Evolutionary conservation across 2,113 vertebrate genomes (phyloP), one percentile per base, ranked within the genome.

Genomic region (Delphinus delphis): DNA sequence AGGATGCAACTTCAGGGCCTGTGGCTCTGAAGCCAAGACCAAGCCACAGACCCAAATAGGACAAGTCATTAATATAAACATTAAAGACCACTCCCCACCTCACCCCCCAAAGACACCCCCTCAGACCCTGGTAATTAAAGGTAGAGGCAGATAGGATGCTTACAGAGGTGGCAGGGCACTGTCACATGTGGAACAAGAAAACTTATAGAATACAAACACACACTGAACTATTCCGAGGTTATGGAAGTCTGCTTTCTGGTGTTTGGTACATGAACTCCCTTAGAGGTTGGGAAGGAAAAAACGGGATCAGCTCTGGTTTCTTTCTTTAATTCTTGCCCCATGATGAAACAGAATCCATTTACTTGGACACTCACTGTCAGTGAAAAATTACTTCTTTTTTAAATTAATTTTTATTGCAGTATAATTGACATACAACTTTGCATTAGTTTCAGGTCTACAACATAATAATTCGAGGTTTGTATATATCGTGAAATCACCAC

Each of bases 41-140:
- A 92, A 70, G 26, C n/a, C 1, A 2, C 55, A 84, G 36, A 47
- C 36, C 47, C 68, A 68, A 28, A 38, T 13, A 33, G 11, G 67
- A 38, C 2, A 81, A n/a, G 92, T 65, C 33, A 31, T 50, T 63
- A 38, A 26, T 12, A 14, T 68, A 60, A 90, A 90, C 10, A 2
- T 65, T 60, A 18, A 91, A 55, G 20, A 62, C 36, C 26, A 41
- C 6, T 25, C 20, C 23, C 44, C 68, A 50, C 62, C 11, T 9
- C 12, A 5, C 2, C n/a, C 20, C 6, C 36, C 8, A 8, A 17
- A 7, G 36, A 14, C 3, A 6, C 14, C 20, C 65, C 14, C 18
- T 65, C 62, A 44, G 13, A 65, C 28, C 44, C 58, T 9, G 11
- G 21, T 83, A 26, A 26, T 38, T 7, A 58, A 67, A 70, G 38